Base-by-base conservation (phyloP, 2,113 vertebrate genomes). In the Cinclus mexicanus region DNA sequence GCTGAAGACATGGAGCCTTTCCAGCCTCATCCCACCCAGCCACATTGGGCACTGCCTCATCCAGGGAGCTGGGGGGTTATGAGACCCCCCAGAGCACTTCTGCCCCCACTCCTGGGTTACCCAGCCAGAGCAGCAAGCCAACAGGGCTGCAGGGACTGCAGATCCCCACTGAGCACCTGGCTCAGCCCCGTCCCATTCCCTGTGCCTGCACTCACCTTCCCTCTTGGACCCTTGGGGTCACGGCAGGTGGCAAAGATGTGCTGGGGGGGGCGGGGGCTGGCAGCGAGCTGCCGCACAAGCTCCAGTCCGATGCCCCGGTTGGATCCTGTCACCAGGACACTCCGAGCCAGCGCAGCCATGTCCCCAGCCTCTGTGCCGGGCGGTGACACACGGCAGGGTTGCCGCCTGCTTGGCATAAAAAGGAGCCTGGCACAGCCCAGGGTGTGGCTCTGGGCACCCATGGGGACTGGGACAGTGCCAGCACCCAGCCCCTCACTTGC, bases 231-330 rank as follows among this genome's bases (percentile, higher is more conserved):
- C 7, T 46, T 3, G 2, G 96, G 96, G 50, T 97, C n/a, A 0
- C 90, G 88, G 90, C 97, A 97, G 28, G 93, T 90, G 50, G 91
- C 97, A 29, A 98, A 98, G 69, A 98, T 85, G 55, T 92, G 91
- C 67, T 46, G 41, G 6, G 97, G 97, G 33, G 95, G 70, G 6
- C 3, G 3, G 24, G 86, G 67, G 44, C 84, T 85, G 59, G 84
- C 77, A 0, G 92, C 78, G 2, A 98, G 87, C 88, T 98, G 96
- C 55, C 87, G 67, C 39, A 97, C 91, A 0, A 97, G 71, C 92
- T 98, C 96, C 68, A 97, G 93, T 9, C 97, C 97, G 3, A 97
- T 94, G 55, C 95, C 97, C 2, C 81, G 77, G 88, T 77, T 98
- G 81, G 96, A 94, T 5, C 96, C 97, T 0, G 94, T 98, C 81